Evolutionary conservation across 1,140 invertebrate species (phyloP).

Genomic region (Neocloeon triangulifer): DNA sequence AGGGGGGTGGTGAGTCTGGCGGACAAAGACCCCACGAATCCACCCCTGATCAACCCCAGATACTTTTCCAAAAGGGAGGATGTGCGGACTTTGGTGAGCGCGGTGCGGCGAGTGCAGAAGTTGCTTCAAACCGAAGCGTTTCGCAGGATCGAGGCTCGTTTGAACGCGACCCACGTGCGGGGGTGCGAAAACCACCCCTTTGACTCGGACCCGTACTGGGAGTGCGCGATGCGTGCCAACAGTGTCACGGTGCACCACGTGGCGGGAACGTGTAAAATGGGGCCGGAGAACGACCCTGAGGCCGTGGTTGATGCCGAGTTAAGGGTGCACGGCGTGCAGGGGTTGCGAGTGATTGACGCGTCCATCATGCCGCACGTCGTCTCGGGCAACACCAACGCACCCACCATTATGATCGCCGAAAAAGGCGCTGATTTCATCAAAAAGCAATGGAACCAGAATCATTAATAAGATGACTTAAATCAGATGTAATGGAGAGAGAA

Average conservation of each 20-base stretch:
- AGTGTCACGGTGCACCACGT: conserved; percentile 5
- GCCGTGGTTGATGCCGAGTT: conserved; percentile 12
- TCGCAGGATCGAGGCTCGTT: conserved; percentile 10
- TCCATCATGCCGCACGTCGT: conserved; percentile 19
- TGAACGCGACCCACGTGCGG: conserved; percentile 13
- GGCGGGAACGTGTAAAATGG: conserved; percentile 18
- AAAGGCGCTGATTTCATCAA: conserved; percentile 11
- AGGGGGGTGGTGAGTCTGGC: conserved; percentile 15
- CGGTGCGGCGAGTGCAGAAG: not conserved
- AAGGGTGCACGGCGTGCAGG: conserved; percentile 18
- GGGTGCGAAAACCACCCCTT: conserved; percentile 13
- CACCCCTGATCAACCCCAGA: conserved; percentile 16
- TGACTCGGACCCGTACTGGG: conserved; percentile 15
- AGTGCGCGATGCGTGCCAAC: conserved; percentile 8
- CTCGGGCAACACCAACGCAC: conserved; percentile 13
- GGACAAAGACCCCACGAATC: conserved; percentile 19
- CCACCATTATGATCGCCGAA: conserved; percentile 14
- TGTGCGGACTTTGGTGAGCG: not conserved
- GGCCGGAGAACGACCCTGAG: conserved; percentile 6
- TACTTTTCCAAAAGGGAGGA: not conserved
- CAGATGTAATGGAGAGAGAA: no score
- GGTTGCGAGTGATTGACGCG: conserved; percentile 19
- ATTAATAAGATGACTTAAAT: no score
- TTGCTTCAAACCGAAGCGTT: not conserved
- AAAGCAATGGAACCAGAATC: no score